Evolutionary conservation across 2,797 vertebrate species (phyloP), one percentile per base, ranked within the genome.

Genomic region (Prunella strophiata): DNA sequence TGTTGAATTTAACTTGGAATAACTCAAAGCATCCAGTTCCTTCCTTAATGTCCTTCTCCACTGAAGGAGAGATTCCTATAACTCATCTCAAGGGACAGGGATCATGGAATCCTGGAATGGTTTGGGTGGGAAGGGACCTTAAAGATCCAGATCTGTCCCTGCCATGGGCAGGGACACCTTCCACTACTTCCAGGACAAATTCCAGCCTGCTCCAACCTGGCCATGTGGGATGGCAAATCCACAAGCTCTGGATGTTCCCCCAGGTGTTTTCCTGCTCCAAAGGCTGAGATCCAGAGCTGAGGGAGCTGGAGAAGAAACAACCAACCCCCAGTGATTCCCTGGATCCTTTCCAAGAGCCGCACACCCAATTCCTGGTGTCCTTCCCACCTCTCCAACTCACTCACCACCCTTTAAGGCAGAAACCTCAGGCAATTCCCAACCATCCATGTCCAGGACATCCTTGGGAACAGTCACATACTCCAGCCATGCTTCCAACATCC

Each of bases 401-500:
- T 4, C 70, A 19, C 55, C n/a, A 8, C 2, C 75, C 78, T 32
- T 29, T 2, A 4, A n/a, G 61, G 30, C 36, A 3, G 25, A 34
- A 77, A 61, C 40, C 72, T 82, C 89, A 51, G 55, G 73, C 76
- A 68, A 70, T 36, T 36, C 83, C 42, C 93, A 65, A 13, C 50
- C 5, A 19, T 14, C 76, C 27, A 0, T 4, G 40, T 73, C 63
- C 84, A 25, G 65, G 45, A 16, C 47, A 74, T 72, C 7, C 71
- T 25, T 4, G 85, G 88, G 67, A 93, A 94, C 59, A 80, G 91
- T 77, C 96, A 97, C 87, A 66, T 20, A 92, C 91, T 59, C 61
- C 94, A 91, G 73, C 36, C 38, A 71, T 85, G 96, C 95, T 96
- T 97, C 97, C 94, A 84, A 96, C 96, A 93, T 95, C 85, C 97